Conservation (phyloP, 2,888 invertebrate genomes). For the Meiosimyza decipiens region DNA sequence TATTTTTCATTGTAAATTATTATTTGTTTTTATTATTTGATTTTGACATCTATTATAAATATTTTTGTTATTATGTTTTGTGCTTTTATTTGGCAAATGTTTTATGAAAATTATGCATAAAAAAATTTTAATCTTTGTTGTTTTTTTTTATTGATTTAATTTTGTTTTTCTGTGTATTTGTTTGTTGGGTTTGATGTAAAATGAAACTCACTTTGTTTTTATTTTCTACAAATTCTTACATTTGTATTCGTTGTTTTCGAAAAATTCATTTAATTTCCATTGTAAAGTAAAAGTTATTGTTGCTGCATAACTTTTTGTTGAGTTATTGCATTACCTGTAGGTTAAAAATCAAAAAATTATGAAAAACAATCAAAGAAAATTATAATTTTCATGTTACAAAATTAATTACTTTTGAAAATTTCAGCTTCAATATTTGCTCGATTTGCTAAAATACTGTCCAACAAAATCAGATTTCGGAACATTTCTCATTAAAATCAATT, state of each 20-base stretch:
- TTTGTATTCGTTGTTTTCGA: slow-evolving; percentile 59
- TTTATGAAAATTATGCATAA: neutral
- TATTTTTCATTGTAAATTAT: no score
- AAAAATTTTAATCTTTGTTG: slow-evolving; percentile 26
- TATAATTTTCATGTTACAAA: slow-evolving; percentile 36
- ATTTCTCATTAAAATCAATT: no score
- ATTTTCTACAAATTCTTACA: slow-evolving; percentile 46
- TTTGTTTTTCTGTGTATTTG: neutral
- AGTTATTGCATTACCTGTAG: neutral
- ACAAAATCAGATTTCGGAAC: no score
- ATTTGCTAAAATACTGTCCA: no score
- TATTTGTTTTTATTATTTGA: slow-evolving; percentile 19
- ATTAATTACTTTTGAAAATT: no score
- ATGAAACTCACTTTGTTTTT: slow-evolving; percentile 36
- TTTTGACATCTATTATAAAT: neutral
- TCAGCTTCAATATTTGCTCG: no score
- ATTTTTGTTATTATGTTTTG: slow-evolving; percentile 27
- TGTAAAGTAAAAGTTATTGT: slow-evolving; percentile 16
- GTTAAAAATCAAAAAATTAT: neutral
- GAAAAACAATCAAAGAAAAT: neutral
- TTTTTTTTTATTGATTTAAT: neutral
- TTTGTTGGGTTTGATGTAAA: slow-evolving; percentile 17
- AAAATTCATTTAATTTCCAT: slow-evolving; percentile 48
- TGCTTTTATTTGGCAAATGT: neutral
- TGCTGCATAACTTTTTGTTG: neutral